Evolutionary conservation across 2,888 invertebrate species (phyloP), one percentile per base, ranked within the genome.

Genomic region (Conchocele bisecta): DNA sequence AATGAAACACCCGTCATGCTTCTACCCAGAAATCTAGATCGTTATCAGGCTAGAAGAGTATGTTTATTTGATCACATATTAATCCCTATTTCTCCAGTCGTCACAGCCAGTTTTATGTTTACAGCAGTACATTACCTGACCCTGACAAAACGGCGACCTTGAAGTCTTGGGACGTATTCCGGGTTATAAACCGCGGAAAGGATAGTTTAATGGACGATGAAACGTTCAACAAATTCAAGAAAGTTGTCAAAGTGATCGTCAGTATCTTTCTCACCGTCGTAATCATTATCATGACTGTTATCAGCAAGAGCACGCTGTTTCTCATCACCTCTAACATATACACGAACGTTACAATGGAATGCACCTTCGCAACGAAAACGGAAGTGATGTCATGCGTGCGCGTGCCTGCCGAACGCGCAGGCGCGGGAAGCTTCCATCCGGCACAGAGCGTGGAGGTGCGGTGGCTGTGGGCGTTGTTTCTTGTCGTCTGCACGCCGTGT

Each of bases 241-340:
- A 86, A 68, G 65, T 86, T 20, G 58, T 87, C 24, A 91, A 91
- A 81, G 85, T 96, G 72, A 89, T 96, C 83, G 96, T 97, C 20
- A 97, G 97, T 91, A 92, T 96, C 81, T 91, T 97, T 81, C 96
- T 97, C 66, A 97, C 97, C 90, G 90, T 95, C 51, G 94, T 96
- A 86, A 97, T 98, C 75, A 93, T 98, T 84, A 94, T 93, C 5
- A 95, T 95, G 65, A 96, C 96, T 46, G 96, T 97, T 75, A 92
- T 97, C 87, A 95, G 97, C 84, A 98, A 97, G 92, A 96, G 96
- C 85, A 95, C 95, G 67, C 93, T 97, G 74, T 81, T 87, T 37
- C 71, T 87, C 17, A 85, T 87, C 11, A 82, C 86, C 7, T 87
- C 87, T 46, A 85, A 84, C 71, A 76, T 87, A 6, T 83, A 84